Conservation (phyloP, 2,797 vertebrate genomes). For the Silurus aristotelis region DNA sequence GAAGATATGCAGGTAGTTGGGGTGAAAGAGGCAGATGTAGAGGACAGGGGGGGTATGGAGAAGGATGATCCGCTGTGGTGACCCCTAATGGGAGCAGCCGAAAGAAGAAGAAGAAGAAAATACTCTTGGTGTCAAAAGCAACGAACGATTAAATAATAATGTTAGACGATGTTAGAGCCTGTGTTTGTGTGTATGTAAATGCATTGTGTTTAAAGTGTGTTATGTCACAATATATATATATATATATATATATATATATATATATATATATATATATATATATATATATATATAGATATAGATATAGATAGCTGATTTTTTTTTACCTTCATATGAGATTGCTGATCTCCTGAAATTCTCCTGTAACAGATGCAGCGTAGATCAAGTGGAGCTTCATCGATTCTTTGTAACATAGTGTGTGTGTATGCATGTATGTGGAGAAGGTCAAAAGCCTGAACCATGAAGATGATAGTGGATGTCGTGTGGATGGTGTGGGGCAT, state of each 20-base stretch:
- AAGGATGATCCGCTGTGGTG: no score
- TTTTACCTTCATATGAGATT: not conserved
- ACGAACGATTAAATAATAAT: not conserved
- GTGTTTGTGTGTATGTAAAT: not conserved
- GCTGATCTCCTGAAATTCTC: not conserved
- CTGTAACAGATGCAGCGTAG: not conserved
- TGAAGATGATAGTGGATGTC: constrained; percentile 78
- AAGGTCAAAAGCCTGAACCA: constrained; percentile 52
- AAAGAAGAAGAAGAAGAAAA: no score
- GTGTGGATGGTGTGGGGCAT: constrained; percentile 79
- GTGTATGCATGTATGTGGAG: constrained; percentile 1
- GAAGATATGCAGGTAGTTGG: no score
- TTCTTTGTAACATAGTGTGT: not conserved
- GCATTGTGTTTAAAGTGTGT: no score
- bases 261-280: not conserved
- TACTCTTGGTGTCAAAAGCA: not conserved
- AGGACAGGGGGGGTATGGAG: no score
- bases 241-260: not conserved
- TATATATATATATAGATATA: no score
- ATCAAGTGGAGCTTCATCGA: not conserved
- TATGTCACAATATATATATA: not conserved
- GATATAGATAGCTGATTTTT: not conserved
- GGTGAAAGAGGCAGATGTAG: no score
- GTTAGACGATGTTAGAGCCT: not conserved
- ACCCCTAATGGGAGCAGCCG: no score